Evolutionary conservation across 2,888 invertebrate genomes (phyloP), one percentile per base, ranked within the genome.

Genomic region (Lithosia quadra): DNA sequence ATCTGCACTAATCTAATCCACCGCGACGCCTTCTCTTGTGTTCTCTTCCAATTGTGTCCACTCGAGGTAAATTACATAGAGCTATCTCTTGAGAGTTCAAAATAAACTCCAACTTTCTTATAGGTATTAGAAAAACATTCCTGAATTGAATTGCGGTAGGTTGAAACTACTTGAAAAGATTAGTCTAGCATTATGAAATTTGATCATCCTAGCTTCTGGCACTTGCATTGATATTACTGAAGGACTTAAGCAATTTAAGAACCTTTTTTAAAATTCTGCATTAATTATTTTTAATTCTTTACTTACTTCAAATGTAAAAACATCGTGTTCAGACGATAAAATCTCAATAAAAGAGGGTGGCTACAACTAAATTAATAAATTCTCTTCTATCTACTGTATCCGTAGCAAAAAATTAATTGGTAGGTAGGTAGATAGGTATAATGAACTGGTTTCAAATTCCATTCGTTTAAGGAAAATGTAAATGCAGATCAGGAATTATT

Each of bases 41-140:
- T 94, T 93, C 94, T 93, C 94, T 93, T 93, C 89, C 91, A 94
- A 92, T 93, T 92, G 93, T 92, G 93, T 93, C 92, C 93, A 93
- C 90, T 92, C 92, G 88, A 91, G 92, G 91, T 93, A 91, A 92
- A 93, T 94, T 93, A 58, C n/a, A 22, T 13, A 93, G 89, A 90
- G 87, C 91, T 92, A 89, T 91, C 93, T 91, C 91, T 76, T 69
- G 91, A 85, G 93, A 91, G 81, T 89, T 86, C 79, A 86, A 88
- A 89, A 87, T 86, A 86, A 87, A 89, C 86, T 85, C 82, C 81
- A 84, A 85, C 85, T 87, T 90, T 89, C 86, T 86, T 89, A 87
- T 83, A n/a, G 86, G 80, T 83, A 81, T 36, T 69, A 86, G 82
- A 84, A 85, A 86, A 87, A 81, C 79, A 77, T 84, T 7, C 18